These are phyloP conservation scores for Eristalis intricaria DNA, from an alignment of 2,888 invertebrate species.

Conservation along the genomic window DNA sequence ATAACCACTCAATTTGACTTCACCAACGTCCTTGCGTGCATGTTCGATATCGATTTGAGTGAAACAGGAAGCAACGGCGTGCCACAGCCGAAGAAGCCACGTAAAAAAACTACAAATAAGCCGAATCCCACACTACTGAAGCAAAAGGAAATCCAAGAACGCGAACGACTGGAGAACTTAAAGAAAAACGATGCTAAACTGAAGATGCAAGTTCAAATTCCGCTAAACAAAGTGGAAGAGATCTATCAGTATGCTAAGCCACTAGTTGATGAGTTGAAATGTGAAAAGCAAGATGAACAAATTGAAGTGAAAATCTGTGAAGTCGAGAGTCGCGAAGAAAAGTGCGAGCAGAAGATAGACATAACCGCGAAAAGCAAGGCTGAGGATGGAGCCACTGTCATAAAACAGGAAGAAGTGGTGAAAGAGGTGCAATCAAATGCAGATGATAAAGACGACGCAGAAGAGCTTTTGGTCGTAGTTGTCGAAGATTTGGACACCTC, in stretches of 20 bases:
- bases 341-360: background rate
- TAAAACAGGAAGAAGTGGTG: background rate
- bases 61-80: conserved; percentile 70
- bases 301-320: background rate
- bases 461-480: conserved; percentile 65
- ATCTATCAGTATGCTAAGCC: conserved; percentile 76
- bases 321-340: background rate
- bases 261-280: conserved; percentile 73
- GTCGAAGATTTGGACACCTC: conserved; percentile 72
- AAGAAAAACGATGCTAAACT: conserved; percentile 78
- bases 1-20: conserved; percentile 72
- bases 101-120: conserved; percentile 79
- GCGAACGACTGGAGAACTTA: conserved; percentile 77
- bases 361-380: background rate
- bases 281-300: conserved; percentile 5
- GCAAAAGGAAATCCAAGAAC: conserved; percentile 76
- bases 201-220: conserved; percentile 77
- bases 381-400: background rate
- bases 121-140: conserved; percentile 80
- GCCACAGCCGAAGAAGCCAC: conserved; percentile 77
- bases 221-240: conserved; percentile 76
- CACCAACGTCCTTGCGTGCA: conserved; percentile 78
- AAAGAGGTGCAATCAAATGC: background rate
- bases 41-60: conserved; percentile 79
- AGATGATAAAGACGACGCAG: conserved; percentile 56